These are phyloP conservation scores for Diachrysia chrysitis DNA, from an alignment of 2,888 invertebrate genomes.

Conservation along the genomic window DNA sequence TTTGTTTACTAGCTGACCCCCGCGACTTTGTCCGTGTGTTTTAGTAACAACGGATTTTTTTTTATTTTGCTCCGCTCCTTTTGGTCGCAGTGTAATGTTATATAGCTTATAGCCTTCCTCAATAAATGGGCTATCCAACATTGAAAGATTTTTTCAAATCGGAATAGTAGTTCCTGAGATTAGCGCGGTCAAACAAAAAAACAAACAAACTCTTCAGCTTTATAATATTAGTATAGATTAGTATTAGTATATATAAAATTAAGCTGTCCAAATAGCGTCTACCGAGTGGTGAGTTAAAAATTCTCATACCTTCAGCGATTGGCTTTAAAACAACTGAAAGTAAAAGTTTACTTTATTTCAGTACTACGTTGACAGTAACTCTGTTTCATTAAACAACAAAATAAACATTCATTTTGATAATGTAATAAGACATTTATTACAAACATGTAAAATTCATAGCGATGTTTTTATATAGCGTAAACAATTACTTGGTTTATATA, in stretches of 20 bases:
- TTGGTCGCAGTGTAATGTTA: too few species aligned
- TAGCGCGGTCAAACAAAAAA: too few species aligned
- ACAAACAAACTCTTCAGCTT: too few species aligned
- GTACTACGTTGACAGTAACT: background rate
- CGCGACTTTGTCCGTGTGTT: too few species aligned
- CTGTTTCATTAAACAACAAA: conserved; percentile 13
- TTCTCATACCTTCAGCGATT: background rate
- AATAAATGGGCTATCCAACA: too few species aligned
- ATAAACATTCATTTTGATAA: background rate
- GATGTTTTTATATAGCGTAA: conserved; percentile 22
- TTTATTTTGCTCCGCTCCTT: too few species aligned
- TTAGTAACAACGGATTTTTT: too few species aligned
- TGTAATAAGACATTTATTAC: conserved; percentile 18
- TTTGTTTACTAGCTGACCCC: background rate
- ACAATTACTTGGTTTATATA: conserved; percentile 27
- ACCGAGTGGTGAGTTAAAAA: background rate
- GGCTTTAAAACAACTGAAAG: background rate
- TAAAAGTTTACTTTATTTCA: background rate
- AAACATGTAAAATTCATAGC: conserved; percentile 8
- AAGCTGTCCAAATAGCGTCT: background rate
- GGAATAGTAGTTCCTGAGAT: too few species aligned
- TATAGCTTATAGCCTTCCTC: too few species aligned
- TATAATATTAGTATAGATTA: too few species aligned
- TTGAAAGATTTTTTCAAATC: too few species aligned
- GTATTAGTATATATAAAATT: too few species aligned